Evolutionary conservation across 2,888 invertebrate genomes (phyloP), one percentile per base, ranked within the genome.

Genomic region (Alloplasta piceator): DNA sequence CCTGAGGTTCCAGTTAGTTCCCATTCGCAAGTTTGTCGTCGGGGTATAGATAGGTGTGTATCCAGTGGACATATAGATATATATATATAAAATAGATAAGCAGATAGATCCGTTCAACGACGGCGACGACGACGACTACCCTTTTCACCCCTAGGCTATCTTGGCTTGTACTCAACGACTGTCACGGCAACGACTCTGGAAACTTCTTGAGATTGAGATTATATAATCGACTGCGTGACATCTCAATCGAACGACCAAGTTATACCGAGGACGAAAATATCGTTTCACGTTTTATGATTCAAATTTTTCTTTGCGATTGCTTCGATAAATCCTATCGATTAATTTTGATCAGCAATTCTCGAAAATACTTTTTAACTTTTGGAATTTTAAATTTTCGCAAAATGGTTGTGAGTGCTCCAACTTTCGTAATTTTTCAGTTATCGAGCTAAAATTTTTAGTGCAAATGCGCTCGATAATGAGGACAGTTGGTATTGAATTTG

Each of bases 1-100:
- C 91, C 74, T 86, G 86, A 83, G 86, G 87, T 88, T 87, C 86
- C 85, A 86, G 86, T 87, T 89, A 86, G 87, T 89, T 89, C 85
- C 86, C 86, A 87, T 86, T 80, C 75, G 82, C 52, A 50, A 75
- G 82, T 78, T 82, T 64, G 75, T 68, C 55, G 71, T 64, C 68
- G 60, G 26, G 71, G 14, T 48, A 9, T 14, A 58, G 64, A 52
- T 38, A 61, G 14, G 26, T 52, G 10, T 14, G 63, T 61, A 12
- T 48, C n/a, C 7, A 39, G n/a, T n/a, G n/a, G 48, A 46, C 12
- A 39, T 60, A 38, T 61, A 48, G 10, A 50, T 9, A 39, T 58
- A 56, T 67, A 58, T 50, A 50, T 56, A n/a, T n/a, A n/a, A n/a
- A n/a, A 50, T 52, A 50, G 46, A 43, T 67, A 46, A 39, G 5